Percentiles rank a stretch among this genome's conserved stretches.
These are phyloP conservation scores for Dilophus febrilis DNA, from an alignment of 2,888 invertebrate species.

Conservation along the genomic window DNA sequence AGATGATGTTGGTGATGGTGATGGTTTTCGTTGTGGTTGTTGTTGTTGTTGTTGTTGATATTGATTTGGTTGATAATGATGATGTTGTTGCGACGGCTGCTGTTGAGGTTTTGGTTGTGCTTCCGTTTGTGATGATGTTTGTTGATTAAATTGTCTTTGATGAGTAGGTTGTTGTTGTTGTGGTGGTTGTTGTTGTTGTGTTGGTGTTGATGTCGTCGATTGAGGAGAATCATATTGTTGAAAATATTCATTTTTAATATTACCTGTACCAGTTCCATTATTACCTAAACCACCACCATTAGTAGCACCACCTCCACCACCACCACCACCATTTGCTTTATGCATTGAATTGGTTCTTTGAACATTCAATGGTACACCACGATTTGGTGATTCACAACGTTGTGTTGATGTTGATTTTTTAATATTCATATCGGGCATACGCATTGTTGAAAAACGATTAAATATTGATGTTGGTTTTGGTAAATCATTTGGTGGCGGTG, in stretches of 20 bases:
- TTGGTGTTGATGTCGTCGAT: conserved; percentile 14
- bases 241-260: conserved; percentile 11
- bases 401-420: background rate
- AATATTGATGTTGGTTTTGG: conserved; percentile 10
- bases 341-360: background rate
- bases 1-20: conserved; percentile 6
- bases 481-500: conserved; percentile 6
- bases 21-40: conserved; percentile 1
- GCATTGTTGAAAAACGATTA: conserved; percentile 10
- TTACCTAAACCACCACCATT: too few species aligned
- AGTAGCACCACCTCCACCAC: too few species aligned
- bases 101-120: conserved; percentile 17
- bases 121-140: conserved; percentile 7
- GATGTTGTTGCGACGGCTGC: conserved; percentile 2
- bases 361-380: background rate
- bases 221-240: conserved; percentile 21
- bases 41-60: conserved; percentile 5
- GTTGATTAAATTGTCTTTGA: too few species aligned
- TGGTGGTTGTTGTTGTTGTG: conserved; percentile 11
- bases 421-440: background rate
- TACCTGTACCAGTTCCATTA: too few species aligned
- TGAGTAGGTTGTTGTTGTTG: conserved; percentile 19
- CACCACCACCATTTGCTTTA: conserved; percentile 3
- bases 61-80: conserved; percentile 4
- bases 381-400: conserved; percentile 4